Evolutionary conservation across 2,797 vertebrate species (phyloP), one percentile per base, ranked within the genome.

Genomic region (Poeciliopsis presidionis): DNA sequence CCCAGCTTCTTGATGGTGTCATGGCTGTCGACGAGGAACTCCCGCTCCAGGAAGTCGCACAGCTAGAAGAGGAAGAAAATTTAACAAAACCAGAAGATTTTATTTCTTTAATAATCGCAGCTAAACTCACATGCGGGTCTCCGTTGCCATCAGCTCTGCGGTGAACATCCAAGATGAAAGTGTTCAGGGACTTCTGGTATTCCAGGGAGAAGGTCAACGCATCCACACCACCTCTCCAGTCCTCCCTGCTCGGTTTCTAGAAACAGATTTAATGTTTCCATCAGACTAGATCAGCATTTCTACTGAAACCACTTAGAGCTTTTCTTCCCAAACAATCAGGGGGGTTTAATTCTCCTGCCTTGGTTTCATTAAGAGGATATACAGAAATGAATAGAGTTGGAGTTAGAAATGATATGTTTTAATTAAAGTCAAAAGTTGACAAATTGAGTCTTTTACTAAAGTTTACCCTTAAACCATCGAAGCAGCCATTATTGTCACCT

Each of bases 1-100:
- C 95, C 95, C 69, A 96, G 87, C 74, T 92, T 94, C 90, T 96
- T 96, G 81, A 95, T 94, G 87, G 90, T 89, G 6, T 95, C 93
- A 4, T 95, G 92, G 87, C 95, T 95, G 88, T 95, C 94, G 0
- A 16, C 7, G 33, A 96, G 92, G 77, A 95, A 95, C 75, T 94
- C 84, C 57, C 89, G 76, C 86, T 95, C 94, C 0, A 96, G 91
- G 84, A 95, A 96, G 86, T 96, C 94, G 61, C 94, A 95, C 45
- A 96, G 79, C 95, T 96, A 57, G 28, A 82, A 39, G 81, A 81
- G 47, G 4, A 33, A 76, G 30, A 74, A 53, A 25, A 71, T 8
- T 8, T 49, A 2, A 28, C 1, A 7, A 25, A 45, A 81, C 53
- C 22, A 30, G 51, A 53, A 25, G 5, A 25, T 22, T 49, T 49